phyloP scores from a whole-genome alignment of 92 coral and sea anemone species.

The Porites rus region DNA sequence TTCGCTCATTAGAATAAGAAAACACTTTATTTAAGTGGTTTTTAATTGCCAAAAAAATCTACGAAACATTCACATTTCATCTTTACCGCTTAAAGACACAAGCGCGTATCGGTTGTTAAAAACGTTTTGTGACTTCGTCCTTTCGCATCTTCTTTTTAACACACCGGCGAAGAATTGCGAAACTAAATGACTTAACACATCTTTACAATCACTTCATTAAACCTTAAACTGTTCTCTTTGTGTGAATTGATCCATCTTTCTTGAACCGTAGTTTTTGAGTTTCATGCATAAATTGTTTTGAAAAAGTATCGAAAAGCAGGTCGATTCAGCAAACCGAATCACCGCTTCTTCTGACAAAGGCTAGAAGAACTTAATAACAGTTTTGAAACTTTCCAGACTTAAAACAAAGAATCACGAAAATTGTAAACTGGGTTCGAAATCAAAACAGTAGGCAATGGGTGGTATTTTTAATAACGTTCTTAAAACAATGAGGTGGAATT shows the following conservation, averaged over 20 bases:
- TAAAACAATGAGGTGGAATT: conserved; percentile 24
- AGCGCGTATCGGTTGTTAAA: neutral
- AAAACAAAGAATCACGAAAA: conserved; percentile 10
- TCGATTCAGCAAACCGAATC: neutral
- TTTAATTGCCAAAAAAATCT: conserved; percentile 33
- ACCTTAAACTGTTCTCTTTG: conserved; percentile 60
- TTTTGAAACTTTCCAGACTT: neutral
- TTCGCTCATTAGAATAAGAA: conserved; percentile 35
- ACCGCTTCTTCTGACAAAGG: neutral
- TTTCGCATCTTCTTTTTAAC: neutral
- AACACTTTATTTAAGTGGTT: conserved; percentile 33
- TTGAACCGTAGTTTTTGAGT: neutral
- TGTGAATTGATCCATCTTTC: conserved; percentile 50
- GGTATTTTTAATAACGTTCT: conserved; percentile 47
- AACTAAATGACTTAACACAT: conserved; percentile 60
- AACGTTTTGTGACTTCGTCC: neutral
- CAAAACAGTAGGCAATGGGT: conserved; percentile 43
- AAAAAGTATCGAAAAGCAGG: too few species aligned
- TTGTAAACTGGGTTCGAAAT: conserved; percentile 24
- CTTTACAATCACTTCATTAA: conserved; percentile 73
- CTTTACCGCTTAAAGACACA: conserved; percentile 30
- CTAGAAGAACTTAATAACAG: conserved; percentile 13
- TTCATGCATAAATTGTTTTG: neutral
- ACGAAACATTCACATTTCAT: conserved; percentile 23
- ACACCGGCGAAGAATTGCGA: conserved; percentile 46